Percentiles rank a stretch among this genome's conserved stretches.
Evolutionary conservation across 2,113 vertebrate species (phyloP).

Genomic region (Dicaeum eximium): DNA sequence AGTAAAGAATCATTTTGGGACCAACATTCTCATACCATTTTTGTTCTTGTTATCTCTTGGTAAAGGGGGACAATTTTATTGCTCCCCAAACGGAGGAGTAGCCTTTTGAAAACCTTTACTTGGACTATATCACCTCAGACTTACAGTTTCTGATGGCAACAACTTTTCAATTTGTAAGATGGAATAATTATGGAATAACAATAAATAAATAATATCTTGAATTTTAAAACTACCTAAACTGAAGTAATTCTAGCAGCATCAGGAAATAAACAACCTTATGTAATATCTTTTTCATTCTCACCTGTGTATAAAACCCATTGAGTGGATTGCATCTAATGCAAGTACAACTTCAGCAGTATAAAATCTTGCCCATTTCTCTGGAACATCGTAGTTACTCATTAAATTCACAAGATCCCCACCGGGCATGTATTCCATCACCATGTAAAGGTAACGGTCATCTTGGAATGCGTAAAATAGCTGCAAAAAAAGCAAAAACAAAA

Average conservation of each 20-base stretch:
- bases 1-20: background rate
- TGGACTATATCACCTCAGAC: background rate
- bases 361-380: constrained; percentile 98
- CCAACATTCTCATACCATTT: background rate
- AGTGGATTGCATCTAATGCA: constrained; percentile 95
- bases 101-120: background rate
- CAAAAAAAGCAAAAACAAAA: constrained; percentile 12
- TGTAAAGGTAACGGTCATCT: constrained; percentile 97
- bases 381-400: constrained; percentile 99
- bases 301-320: constrained; percentile 99
- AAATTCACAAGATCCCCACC: constrained; percentile 97
- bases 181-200: background rate
- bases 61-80: background rate
- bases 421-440: constrained; percentile 99
- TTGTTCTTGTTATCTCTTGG: background rate
- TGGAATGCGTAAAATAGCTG: constrained; percentile 98
- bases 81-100: background rate
- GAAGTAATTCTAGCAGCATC: background rate
- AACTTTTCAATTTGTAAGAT: background rate
- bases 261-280: background rate
- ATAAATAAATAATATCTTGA: background rate
- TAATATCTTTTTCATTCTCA: constrained; percentile 51
- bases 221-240: background rate
- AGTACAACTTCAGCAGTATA: constrained; percentile 98
- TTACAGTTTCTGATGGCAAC: background rate